These are phyloP conservation scores for Spilogale gracilis DNA, from an alignment of 2,113 vertebrate species.

Conservation along the genomic window DNA sequence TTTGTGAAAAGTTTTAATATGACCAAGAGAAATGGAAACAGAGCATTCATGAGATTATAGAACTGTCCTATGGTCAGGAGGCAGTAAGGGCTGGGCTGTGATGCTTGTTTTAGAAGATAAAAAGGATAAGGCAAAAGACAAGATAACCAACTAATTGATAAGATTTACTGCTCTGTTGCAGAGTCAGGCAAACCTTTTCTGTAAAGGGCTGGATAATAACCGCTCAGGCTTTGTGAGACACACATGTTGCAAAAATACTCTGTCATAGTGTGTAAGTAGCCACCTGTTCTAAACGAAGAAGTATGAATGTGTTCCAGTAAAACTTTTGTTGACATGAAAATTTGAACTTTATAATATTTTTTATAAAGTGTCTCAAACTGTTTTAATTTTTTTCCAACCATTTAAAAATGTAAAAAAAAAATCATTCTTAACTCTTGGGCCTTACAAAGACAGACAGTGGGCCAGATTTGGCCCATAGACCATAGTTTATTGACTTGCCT, in stretches of 20 bases:
- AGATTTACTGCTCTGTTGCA: background rate
- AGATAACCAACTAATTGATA: background rate
- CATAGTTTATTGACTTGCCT: background rate
- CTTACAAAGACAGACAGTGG: background rate
- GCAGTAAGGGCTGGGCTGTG: background rate
- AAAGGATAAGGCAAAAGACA: background rate
- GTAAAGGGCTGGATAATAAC: background rate
- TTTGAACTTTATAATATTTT: background rate
- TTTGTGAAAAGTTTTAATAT: constrained; percentile 3
- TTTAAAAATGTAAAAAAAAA: constrained; percentile 26
- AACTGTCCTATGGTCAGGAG: background rate
- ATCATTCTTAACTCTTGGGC: constrained; percentile 4
- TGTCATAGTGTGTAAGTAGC: background rate
- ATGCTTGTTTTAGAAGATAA: background rate
- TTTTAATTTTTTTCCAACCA: background rate
- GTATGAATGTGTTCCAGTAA: background rate
- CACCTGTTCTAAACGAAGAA: background rate
- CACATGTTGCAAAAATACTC: background rate
- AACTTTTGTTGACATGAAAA: background rate
- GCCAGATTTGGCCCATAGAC: background rate
- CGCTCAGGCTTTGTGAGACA: background rate
- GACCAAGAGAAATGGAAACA: background rate
- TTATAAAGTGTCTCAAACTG: background rate
- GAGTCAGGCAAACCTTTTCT: constrained; percentile 28
- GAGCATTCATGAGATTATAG: background rate